Conservation (phyloP, 2,888 invertebrate species). For the Lamproptera curius region DNA sequence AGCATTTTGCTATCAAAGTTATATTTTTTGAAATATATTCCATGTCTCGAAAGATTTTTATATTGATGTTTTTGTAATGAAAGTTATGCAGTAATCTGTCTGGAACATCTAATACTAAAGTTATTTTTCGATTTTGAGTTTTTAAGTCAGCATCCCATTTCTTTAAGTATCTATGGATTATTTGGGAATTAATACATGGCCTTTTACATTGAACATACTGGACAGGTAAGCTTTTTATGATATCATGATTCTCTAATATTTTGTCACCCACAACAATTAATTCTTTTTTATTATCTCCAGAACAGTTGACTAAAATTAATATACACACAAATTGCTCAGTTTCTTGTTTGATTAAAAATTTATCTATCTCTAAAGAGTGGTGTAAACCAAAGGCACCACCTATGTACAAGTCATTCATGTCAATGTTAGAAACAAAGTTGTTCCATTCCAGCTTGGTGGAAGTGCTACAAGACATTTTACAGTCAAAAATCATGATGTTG, state of each 20-base stretch:
- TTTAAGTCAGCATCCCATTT: conserved; percentile 37
- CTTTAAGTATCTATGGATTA: conserved; percentile 31
- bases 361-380: conserved; percentile 32
- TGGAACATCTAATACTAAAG: conserved; percentile 32
- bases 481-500: conserved; percentile 34
- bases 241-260: conserved; percentile 25
- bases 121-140: conserved; percentile 28
- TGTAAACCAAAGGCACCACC: conserved; percentile 35
- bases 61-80: conserved; percentile 33
- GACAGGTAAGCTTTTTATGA: conserved; percentile 33
- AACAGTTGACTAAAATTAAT: conserved; percentile 32
- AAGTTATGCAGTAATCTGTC: conserved; percentile 24
- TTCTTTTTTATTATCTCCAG: conserved; percentile 35
- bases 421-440: conserved; percentile 27
- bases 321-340: conserved; percentile 35
- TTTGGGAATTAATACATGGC: conserved; percentile 31
- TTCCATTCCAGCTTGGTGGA: conserved; percentile 29
- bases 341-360: conserved; percentile 30
- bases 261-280: conserved; percentile 36
- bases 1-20: conserved; percentile 36
- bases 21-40: conserved; percentile 31
- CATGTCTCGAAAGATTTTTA: conserved; percentile 29
- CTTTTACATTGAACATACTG: conserved; percentile 34
- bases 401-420: conserved; percentile 34
- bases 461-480: conserved; percentile 25